Conservation (phyloP, 1,140 invertebrate species). For the Drosophila chauvacae region DNA sequence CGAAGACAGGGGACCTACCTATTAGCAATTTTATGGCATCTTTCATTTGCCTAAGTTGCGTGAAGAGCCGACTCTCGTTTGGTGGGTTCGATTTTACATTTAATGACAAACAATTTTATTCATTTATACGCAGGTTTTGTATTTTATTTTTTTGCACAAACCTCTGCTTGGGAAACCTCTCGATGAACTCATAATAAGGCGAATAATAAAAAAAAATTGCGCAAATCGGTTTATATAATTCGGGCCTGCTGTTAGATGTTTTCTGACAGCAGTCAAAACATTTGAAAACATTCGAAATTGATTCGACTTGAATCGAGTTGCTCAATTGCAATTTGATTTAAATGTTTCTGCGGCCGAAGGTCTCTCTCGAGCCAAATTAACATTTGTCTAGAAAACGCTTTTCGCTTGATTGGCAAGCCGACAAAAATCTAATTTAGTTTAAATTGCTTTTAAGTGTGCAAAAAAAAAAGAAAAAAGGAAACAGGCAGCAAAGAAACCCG, state of each 20-base stretch:
- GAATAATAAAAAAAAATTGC: slow-evolving; percentile 49
- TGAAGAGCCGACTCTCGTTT: slow-evolving; percentile 29
- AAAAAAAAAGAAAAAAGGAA: slow-evolving; percentile 8
- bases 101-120: slow-evolving; percentile 63
- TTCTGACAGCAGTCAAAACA: slow-evolving; percentile 47
- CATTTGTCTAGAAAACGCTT: slow-evolving; percentile 55
- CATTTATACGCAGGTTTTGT: slow-evolving; percentile 30
- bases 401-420: slow-evolving; percentile 70
- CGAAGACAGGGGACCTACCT: slow-evolving; percentile 21
- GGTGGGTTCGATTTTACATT: slow-evolving; percentile 24
- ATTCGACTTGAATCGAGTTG: slow-evolving; percentile 31
- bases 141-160: slow-evolving; percentile 13
- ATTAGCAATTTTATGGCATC: slow-evolving; percentile 75
- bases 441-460: slow-evolving; percentile 76
- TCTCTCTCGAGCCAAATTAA: slow-evolving; percentile 54
- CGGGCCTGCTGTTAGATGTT: slow-evolving; percentile 28
- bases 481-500: slow-evolving; percentile 47
- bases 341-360: slow-evolving; percentile 45
- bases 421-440: slow-evolving; percentile 76
- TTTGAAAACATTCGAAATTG: slow-evolving; percentile 35
- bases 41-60: slow-evolving; percentile 76
- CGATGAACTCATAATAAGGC: slow-evolving; percentile 49
- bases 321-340: slow-evolving; percentile 63
- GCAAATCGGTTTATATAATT: slow-evolving; percentile 71
- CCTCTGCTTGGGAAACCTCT: slow-evolving; percentile 29